Evolutionary conservation across 1,140 invertebrate genomes (phyloP).

Genomic region (Philotrypesis tridentata): DNA sequence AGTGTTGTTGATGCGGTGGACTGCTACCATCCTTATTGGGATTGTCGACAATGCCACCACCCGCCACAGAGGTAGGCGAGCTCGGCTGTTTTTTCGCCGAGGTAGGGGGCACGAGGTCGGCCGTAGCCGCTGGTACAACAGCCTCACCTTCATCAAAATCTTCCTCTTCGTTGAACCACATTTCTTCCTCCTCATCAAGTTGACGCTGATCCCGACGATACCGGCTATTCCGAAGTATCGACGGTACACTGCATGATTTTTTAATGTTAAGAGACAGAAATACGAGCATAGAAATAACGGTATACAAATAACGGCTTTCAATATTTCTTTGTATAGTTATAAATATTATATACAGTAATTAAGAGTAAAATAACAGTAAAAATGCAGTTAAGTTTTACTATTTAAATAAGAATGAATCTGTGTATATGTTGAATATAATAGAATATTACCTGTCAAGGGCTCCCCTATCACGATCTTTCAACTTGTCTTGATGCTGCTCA

Average conservation of each 20-base stretch:
- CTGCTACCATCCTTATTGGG: conserved; percentile 25
- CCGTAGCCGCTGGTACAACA: conserved; percentile 74
- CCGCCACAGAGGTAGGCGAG: conserved; percentile 67
- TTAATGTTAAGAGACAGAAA: too few species aligned
- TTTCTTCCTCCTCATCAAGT: conserved; percentile 97
- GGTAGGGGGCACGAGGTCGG: conserved; percentile 65
- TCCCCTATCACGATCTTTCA: conserved; percentile 88
- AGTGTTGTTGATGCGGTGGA: conserved; percentile 59
- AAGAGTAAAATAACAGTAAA: neutral
- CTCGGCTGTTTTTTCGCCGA: conserved; percentile 69
- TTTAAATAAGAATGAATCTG: neutral
- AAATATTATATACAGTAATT: neutral
- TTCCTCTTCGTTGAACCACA: conserved; percentile 99
- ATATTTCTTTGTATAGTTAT: neutral
- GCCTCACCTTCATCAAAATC: conserved; percentile 91
- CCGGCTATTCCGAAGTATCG: conserved; percentile 85
- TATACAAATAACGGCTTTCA: neutral
- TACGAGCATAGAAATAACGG: too few species aligned
- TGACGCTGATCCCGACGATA: conserved; percentile 93
- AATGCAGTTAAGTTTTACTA: neutral
- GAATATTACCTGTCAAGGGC: conserved; percentile 79
- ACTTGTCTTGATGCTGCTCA: conserved; percentile 94
- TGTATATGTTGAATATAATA: neutral
- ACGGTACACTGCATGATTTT: conserved; percentile 76
- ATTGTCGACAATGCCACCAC: neutral